phyloP scores from a whole-genome alignment of 2,797 vertebrate species.

The Huso huso region DNA sequence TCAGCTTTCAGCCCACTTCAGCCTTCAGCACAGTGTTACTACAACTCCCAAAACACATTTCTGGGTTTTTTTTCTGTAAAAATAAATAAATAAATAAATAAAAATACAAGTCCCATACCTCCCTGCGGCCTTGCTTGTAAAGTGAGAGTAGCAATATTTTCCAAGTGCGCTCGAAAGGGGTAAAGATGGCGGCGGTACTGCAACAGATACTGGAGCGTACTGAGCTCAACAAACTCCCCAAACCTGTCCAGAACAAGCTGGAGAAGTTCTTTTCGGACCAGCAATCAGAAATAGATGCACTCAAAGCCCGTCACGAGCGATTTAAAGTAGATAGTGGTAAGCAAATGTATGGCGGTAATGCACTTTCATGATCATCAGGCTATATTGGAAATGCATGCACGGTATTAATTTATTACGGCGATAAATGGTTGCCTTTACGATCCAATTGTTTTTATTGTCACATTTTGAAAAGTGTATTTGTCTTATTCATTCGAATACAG shows the following conservation, averaged over 20 bases:
- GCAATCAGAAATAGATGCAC: constrained; percentile 73
- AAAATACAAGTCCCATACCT: neutral
- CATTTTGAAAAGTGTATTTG: too few relatives aligned
- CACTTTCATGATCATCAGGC: too few relatives aligned
- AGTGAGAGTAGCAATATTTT: neutral
- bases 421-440: too few relatives aligned
- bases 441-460: too few relatives aligned
- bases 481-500: too few relatives aligned
- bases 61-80: neutral
- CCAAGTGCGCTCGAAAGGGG: neutral
- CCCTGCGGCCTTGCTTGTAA: neutral
- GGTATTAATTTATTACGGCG: too few relatives aligned
- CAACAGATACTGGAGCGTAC: constrained; percentile 72
- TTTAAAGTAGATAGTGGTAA: constrained; percentile 87
- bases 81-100: neutral
- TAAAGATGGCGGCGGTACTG: constrained; percentile 83
- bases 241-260: constrained; percentile 69
- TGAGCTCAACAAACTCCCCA: constrained; percentile 76
- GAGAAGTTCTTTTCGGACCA: constrained; percentile 79
- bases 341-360: constrained; percentile 16
- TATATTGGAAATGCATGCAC: too few relatives aligned
- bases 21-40: too few relatives aligned
- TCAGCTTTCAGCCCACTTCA: too few relatives aligned
- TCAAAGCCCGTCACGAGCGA: constrained; percentile 82
- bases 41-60: neutral